These are phyloP conservation scores for Dryobotodes eremita DNA, from an alignment of 2,888 invertebrate species.

Conservation along the genomic window DNA sequence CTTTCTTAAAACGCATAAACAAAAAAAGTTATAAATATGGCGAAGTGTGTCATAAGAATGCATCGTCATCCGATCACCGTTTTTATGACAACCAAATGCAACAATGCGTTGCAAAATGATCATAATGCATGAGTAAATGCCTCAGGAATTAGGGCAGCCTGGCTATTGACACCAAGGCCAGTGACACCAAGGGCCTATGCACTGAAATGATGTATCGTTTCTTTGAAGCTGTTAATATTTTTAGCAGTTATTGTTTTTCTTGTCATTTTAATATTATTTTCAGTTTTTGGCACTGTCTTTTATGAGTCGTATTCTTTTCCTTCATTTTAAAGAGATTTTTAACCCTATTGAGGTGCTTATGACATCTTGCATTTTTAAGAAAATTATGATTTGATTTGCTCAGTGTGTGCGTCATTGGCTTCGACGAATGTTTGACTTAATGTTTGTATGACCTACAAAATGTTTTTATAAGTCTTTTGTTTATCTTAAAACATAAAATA, in stretches of 20 bases:
- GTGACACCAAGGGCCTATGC: constrained; percentile 55
- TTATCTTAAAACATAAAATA: background rate
- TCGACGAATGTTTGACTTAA: background rate
- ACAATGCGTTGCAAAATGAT: constrained; percentile 60
- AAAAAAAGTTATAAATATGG: background rate
- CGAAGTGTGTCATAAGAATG: constrained; percentile 37
- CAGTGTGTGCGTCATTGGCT: background rate
- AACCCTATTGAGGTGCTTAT: constrained; percentile 24
- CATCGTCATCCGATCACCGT: constrained; percentile 40
- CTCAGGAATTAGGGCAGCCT: constrained; percentile 52
- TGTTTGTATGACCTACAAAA: background rate
- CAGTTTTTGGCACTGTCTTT: constrained; percentile 53
- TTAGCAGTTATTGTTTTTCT: constrained; percentile 62
- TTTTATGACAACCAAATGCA: constrained; percentile 49
- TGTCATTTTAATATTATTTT: constrained; percentile 49
- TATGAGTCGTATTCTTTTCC: constrained; percentile 37
- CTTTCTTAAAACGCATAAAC: background rate
- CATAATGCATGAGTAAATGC: constrained; percentile 48
- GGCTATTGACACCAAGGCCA: constrained; percentile 59
- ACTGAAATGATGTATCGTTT: constrained; percentile 63
- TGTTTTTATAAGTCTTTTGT: background rate
- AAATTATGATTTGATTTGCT: constrained; percentile 10
- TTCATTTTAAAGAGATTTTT: constrained; percentile 47
- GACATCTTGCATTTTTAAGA: constrained; percentile 35
- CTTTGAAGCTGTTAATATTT: constrained; percentile 64